Conservation (phyloP, 2,113 vertebrate species). For the Alouatta palliata region DNA sequence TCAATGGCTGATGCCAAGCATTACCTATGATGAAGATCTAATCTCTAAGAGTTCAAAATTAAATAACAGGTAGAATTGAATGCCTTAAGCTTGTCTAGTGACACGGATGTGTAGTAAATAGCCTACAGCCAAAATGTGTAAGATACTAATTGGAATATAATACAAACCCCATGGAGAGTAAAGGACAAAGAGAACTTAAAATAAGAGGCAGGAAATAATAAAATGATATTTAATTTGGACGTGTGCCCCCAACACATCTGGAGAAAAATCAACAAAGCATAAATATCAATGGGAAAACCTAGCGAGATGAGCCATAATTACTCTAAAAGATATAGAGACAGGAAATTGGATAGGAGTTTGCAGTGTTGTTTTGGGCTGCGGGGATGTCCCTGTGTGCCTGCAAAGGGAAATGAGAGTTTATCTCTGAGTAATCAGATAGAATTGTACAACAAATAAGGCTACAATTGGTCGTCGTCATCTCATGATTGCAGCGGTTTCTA, state of each 20-base stretch:
- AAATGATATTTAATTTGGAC: slow-evolving; percentile 70
- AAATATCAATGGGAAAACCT: slow-evolving; percentile 46
- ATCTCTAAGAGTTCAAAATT: not conserved
- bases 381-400: not conserved
- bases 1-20: not conserved
- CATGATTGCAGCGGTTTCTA: not conserved
- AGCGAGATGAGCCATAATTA: slow-evolving; percentile 48
- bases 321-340: not conserved
- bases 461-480: not conserved
- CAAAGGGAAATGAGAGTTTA: slow-evolving; percentile 49
- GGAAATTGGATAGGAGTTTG: slow-evolving; percentile 43
- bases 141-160: slow-evolving; percentile 35
- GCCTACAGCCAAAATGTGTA: not conserved
- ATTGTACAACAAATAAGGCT: not conserved
- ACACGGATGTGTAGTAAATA: not conserved
- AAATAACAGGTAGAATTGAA: not conserved
- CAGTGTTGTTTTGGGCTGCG: not conserved
- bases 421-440: not conserved
- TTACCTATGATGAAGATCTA: not conserved
- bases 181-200: slow-evolving; percentile 54
- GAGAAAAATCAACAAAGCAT: slow-evolving; percentile 54
- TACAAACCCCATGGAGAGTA: not conserved
- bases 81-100: not conserved
- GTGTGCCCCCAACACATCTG: slow-evolving; percentile 43
- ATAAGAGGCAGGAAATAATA: slow-evolving; percentile 54